Evolutionary conservation across 2,888 invertebrate species (phyloP), one percentile per base, ranked within the genome.

Genomic region (Eilema griseolum): DNA sequence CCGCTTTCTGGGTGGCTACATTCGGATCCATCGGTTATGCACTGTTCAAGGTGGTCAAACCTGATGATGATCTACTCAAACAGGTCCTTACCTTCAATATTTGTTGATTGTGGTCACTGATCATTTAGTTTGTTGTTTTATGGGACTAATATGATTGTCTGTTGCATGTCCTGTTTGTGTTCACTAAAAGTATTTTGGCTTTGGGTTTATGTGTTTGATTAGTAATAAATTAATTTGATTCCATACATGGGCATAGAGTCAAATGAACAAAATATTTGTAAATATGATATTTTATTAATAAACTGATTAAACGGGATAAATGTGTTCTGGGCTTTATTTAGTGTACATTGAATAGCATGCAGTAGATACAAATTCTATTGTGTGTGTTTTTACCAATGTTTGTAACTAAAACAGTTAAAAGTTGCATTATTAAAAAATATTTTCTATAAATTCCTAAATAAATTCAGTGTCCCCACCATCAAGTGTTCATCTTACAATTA

Each of bases 11-110:
- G 96, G 91, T 97, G 88, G 87, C 95, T 84, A 95, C 96, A 74
- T 96, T 95, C 83, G 96, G 96, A 86, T 96, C 96, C 80, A 76
- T 96, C 74, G 97, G 96, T 81, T 97, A 96, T 88, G 93, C 91
- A 79, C 92, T 97, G 73, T 94, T 97, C 91, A 87, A 94, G 86
- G 84, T 96, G 85, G 94, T 91, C 92, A 95, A 95, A 94, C 95
- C 95, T 90, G 88, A 92, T 93, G 94, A 95, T 96, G 84, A 92
- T 92, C 85, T 96, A 92, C 84, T 96, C 89, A 86, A 95, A 94
- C 84, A 95, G 95, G 95, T 95, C 92, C 93, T 87, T 94, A 92
- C 86, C 74, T 82, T 78, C 70, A 72, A 59, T 80, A 77, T 76
- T 83, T 71, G 77, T 79, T 83, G 83, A 79, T 84, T 86, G 82